Evolutionary conservation across 2,888 invertebrate genomes (phyloP).

Genomic region (Diarsia rubi): DNA sequence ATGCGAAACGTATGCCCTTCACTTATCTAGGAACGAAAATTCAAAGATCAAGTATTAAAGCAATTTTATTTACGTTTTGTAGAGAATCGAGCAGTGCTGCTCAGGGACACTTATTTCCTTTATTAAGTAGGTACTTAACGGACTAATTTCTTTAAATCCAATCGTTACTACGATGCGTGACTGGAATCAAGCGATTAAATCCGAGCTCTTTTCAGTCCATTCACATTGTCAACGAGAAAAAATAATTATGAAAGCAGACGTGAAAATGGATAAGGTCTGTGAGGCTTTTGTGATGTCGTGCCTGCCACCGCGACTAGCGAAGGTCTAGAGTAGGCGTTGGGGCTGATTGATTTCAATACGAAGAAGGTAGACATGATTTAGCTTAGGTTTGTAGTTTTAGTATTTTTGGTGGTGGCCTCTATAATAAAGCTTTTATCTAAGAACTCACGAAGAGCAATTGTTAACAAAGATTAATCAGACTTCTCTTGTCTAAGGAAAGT

Average conservation of each 20-base stretch:
- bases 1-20: conserved; percentile 1
- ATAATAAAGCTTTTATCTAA: neutral
- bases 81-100: conserved; percentile 1
- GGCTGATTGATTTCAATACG: neutral
- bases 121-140: conserved; percentile 44
- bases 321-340: neutral
- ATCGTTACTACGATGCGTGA: conserved; percentile 49
- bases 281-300: conserved; percentile 12
- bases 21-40: neutral
- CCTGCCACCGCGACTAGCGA: neutral
- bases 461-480: neutral
- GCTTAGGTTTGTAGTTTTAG: neutral
- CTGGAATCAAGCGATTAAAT: conserved; percentile 37
- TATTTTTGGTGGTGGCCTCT: neutral
- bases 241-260: conserved; percentile 8
- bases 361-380: neutral
- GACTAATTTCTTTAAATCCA: conserved; percentile 44
- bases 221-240: conserved; percentile 28
- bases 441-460: neutral
- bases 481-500: neutral
- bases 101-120: conserved; percentile 28
- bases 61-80: conserved; percentile 4
- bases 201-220: conserved; percentile 16
- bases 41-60: neutral
- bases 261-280: conserved; percentile 2